These are phyloP conservation scores for Morinoia aosen DNA, from an alignment of 2,888 invertebrate species.

Conservation along the genomic window DNA sequence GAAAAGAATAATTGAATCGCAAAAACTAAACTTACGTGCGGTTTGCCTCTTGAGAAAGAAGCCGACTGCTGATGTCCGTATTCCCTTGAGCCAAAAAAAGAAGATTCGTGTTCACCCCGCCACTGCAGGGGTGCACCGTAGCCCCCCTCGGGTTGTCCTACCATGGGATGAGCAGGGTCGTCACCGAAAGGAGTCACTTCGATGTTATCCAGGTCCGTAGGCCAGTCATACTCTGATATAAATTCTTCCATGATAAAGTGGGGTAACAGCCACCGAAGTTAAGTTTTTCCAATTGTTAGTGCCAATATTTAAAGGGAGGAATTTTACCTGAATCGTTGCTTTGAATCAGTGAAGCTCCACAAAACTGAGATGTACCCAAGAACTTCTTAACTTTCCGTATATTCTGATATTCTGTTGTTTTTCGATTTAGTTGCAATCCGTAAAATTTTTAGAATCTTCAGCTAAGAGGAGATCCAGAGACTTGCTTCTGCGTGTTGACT, in stretches of 20 bases:
- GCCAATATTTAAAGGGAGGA: background rate
- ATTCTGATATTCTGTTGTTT: background rate
- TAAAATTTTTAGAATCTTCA: background rate
- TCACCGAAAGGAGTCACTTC: background rate
- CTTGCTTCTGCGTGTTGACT: background rate
- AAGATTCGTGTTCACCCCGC: background rate
- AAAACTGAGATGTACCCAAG: background rate
- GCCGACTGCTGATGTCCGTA: background rate
- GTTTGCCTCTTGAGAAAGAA: background rate
- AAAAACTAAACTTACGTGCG: background rate
- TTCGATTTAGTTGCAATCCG: background rate
- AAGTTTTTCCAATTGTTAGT: background rate
- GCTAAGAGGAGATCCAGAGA: background rate
- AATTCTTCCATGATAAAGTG: background rate
- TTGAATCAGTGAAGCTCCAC: background rate
- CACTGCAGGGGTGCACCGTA: background rate
- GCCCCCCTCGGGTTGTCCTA: background rate
- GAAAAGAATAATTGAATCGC: background rate
- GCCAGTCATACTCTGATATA: background rate
- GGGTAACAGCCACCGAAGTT: background rate
- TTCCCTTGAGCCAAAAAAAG: background rate
- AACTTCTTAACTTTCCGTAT: background rate
- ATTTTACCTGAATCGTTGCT: background rate
- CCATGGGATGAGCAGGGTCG: background rate
- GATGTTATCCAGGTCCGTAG: background rate